Conservation (phyloP, 2,797 vertebrate species). For the Protonibea diacanthus region DNA sequence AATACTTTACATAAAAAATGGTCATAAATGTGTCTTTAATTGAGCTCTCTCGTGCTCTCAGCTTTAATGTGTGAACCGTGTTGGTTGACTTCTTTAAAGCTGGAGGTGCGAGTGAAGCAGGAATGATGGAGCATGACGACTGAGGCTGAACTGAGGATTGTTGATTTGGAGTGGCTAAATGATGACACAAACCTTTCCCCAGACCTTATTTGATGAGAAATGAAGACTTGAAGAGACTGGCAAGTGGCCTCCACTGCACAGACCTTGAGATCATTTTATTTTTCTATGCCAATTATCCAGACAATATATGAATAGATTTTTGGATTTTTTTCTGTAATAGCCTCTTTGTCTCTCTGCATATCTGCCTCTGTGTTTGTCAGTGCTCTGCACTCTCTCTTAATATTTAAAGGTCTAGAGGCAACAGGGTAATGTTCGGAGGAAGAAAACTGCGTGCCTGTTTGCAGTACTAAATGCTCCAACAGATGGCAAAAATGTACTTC, state of each 20-base stretch:
- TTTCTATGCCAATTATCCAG: conserved; percentile 16
- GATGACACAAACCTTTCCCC: conserved; percentile 31
- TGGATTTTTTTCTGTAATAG: not conserved
- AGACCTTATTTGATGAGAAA: conserved; percentile 7
- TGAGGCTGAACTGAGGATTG: conserved; percentile 23
- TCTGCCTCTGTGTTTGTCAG: conserved; percentile 3
- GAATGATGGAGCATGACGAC: conserved; percentile 8
- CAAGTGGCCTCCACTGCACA: conserved; percentile 34
- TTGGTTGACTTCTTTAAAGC: conserved; percentile 53
- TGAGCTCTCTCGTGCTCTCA: conserved; percentile 14
- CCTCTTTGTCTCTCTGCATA: conserved; percentile 17
- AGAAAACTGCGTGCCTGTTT: conserved; percentile 22
- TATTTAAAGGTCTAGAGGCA: conserved; percentile 33
- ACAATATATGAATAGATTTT: conserved; percentile 17
- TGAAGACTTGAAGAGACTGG: conserved; percentile 1
- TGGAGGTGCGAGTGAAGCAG: conserved; percentile 12
- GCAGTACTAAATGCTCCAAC: conserved; percentile 32
- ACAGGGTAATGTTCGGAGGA: conserved; percentile 12
- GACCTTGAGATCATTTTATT: conserved; percentile 41
- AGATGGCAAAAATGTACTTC: conserved; percentile 55
- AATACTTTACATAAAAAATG: not conserved
- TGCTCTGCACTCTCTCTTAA: conserved; percentile 8
- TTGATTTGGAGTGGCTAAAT: conserved; percentile 30
- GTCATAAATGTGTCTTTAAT: not conserved
- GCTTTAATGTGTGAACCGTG: conserved; percentile 33